Evolutionary conservation across 2,797 vertebrate genomes (phyloP).

Genomic region (Ispidina lecontei): DNA sequence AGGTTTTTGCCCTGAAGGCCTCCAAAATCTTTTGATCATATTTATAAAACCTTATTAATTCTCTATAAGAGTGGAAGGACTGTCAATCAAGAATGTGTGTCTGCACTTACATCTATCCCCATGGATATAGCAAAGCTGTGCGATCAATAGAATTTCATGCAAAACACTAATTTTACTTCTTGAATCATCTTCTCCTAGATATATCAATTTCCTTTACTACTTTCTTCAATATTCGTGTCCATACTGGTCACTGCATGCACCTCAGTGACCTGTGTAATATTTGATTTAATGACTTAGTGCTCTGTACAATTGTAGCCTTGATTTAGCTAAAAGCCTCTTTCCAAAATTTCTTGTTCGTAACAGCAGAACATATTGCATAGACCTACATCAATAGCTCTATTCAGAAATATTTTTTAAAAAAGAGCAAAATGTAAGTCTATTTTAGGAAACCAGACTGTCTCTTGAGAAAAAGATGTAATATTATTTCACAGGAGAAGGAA

Average conservation of each 20-base stretch:
- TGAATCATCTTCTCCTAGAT: not conserved
- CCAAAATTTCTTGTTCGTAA: not conserved
- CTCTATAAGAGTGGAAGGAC: not conserved
- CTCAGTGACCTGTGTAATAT: not conserved
- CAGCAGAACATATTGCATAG: not conserved
- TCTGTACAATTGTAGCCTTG: not conserved
- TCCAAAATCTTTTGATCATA: not conserved
- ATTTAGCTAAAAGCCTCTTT: not conserved
- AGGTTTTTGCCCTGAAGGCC: not conserved
- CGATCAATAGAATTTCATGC: fast-evolving
- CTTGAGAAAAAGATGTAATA: not conserved
- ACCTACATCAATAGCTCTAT: not conserved
- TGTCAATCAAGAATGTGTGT: not conserved
- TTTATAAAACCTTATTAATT: not conserved
- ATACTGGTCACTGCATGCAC: not conserved
- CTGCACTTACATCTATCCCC: not conserved
- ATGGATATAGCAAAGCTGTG: not conserved
- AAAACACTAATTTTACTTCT: not conserved
- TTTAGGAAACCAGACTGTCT: not conserved
- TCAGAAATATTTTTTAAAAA: not conserved
- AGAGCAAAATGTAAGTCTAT: not conserved
- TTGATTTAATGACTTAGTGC: not conserved
- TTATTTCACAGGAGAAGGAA: not conserved
- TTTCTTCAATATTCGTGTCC: not conserved
- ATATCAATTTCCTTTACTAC: not conserved